A percentile compares a stretch with the other conserved stretches of the same genome.
Evolutionary conservation across 2,113 vertebrate genomes (phyloP).

Genomic region (Tychaedon coryphoeus): DNA sequence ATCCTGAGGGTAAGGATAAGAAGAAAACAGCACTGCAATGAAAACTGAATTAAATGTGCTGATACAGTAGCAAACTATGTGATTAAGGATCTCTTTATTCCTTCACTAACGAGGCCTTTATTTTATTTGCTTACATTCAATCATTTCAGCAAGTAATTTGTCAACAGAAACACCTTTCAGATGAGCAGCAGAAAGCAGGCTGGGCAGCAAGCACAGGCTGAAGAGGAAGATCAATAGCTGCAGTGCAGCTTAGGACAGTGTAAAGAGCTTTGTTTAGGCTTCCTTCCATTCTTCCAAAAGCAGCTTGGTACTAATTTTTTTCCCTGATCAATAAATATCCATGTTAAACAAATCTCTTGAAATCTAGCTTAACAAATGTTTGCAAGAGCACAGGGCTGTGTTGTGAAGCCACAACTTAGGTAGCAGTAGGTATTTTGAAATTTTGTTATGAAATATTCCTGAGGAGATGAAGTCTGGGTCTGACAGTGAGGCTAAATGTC

Average conservation of each 20-base stretch:
- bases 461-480: background rate
- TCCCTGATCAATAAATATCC: constrained; percentile 8
- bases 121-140: background rate
- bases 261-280: constrained; percentile 51
- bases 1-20: background rate
- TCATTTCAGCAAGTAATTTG: background rate
- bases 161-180: background rate
- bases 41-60: background rate
- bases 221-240: constrained; percentile 14
- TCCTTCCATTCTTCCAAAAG: constrained; percentile 45
- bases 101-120: background rate
- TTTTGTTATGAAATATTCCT: background rate
- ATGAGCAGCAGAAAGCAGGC: background rate
- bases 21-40: background rate
- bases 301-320: background rate
- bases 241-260: background rate
- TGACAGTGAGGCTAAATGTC: background rate
- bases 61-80: background rate
- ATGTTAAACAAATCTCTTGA: constrained; percentile 46
- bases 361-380: constrained; percentile 43
- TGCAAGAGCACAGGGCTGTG: background rate
- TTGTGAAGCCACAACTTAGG: background rate
- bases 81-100: background rate
- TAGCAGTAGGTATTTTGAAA: background rate
- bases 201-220: background rate